Evolutionary conservation across 2,888 invertebrate genomes (phyloP).

Genomic region (Limnephilus rhombicus): DNA sequence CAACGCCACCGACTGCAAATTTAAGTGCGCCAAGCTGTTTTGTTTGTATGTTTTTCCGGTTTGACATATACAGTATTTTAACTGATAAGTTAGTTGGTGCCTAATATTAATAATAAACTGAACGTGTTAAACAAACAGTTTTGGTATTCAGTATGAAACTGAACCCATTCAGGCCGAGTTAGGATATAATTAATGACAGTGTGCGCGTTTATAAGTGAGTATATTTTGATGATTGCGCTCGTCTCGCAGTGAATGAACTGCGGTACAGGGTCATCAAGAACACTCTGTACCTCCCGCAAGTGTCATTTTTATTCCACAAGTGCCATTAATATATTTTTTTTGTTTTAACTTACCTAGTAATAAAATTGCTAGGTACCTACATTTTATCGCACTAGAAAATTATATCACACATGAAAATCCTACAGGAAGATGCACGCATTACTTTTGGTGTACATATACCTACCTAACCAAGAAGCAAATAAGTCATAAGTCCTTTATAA

Average conservation of each 20-base stretch:
- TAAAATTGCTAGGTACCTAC: no score
- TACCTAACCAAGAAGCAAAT: no score
- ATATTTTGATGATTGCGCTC: constrained; percentile 32
- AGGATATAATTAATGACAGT: constrained; percentile 35
- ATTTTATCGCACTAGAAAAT: no score
- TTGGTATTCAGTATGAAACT: neutral
- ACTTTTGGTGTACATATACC: no score
- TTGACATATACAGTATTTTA: no score
- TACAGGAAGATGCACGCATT: no score
- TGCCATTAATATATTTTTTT: neutral
- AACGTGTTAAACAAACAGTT: neutral
- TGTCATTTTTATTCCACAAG: neutral
- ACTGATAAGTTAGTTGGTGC: neutral
- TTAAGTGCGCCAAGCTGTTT: no score
- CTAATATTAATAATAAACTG: neutral
- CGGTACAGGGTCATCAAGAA: neutral
- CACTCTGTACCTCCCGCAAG: neutral
- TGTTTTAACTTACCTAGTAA: no score
- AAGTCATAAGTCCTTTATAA: no score
- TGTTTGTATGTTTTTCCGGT: no score
- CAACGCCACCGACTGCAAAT: no score
- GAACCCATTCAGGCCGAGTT: constrained; percentile 25
- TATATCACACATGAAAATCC: no score
- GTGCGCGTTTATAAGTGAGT: neutral
- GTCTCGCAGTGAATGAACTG: constrained; percentile 38